Conservation (phyloP, 2,797 vertebrate species). For the Xerus rutilus region DNA sequence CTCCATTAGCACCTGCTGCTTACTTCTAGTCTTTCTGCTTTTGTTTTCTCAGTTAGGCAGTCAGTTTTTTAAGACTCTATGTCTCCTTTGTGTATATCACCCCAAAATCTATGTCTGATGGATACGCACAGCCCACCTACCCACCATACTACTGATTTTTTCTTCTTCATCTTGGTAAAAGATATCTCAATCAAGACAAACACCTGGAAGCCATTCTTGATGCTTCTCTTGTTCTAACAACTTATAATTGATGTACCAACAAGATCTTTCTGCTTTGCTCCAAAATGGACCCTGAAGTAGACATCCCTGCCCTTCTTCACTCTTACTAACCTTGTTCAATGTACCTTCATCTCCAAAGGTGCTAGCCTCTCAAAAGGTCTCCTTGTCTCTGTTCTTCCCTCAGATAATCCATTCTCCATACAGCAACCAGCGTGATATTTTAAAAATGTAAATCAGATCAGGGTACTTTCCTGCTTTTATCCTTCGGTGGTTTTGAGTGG, state of each 20-base stretch:
- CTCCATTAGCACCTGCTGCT: not conserved
- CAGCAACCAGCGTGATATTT: not conserved
- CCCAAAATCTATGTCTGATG: not conserved
- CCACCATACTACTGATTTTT: not conserved
- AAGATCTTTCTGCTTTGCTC: not conserved
- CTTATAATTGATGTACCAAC: not conserved
- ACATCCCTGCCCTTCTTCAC: not conserved
- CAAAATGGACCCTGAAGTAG: not conserved
- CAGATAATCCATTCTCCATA: not conserved
- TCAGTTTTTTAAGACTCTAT: not conserved
- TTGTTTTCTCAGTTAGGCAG: not conserved
- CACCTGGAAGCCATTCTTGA: not conserved
- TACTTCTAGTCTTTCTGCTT: not conserved
- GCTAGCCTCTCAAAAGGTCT: constrained; percentile 12
- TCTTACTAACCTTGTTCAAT: not conserved
- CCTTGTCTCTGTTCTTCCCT: not conserved
- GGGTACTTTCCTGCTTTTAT: not conserved
- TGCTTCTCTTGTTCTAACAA: not conserved
- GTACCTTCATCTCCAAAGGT: not conserved
- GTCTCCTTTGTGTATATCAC: not conserved
- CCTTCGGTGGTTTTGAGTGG: not conserved
- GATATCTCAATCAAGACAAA: not conserved
- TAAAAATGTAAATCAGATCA: constrained; percentile 27
- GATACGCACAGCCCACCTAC: not conserved
- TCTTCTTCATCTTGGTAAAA: not conserved